Conservation (phyloP, 2,797 vertebrate species). For the Catamblyrhynchus diadema region DNA sequence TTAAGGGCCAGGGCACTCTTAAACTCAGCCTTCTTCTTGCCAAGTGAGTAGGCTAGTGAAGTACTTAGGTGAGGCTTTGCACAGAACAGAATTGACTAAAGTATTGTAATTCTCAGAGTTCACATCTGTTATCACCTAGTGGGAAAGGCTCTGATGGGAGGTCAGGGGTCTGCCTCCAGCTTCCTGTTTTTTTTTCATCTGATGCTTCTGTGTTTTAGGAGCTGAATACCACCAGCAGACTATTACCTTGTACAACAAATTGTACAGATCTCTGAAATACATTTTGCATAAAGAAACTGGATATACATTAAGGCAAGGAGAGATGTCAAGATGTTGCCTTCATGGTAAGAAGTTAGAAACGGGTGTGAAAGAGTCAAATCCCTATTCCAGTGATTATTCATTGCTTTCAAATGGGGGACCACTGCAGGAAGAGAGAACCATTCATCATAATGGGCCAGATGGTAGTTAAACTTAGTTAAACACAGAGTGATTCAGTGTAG, state of each 20-base stretch:
- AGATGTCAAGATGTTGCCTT: not conserved
- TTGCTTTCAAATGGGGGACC: not conserved
- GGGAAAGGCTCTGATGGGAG: not conserved
- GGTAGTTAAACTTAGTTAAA: not conserved
- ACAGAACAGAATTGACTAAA: not conserved
- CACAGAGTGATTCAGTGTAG: not conserved
- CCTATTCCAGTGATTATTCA: not conserved
- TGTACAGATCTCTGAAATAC: not conserved
- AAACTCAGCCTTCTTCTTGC: not conserved
- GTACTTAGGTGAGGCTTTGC: not conserved
- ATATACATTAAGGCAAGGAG: not conserved
- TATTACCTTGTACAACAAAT: not conserved
- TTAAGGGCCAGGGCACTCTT: not conserved
- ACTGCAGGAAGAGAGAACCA: not conserved
- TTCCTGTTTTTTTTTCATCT: not conserved
- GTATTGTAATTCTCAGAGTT: not conserved
- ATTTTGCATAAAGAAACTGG: not conserved
- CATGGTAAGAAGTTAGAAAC: not conserved
- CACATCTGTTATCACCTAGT: not conserved
- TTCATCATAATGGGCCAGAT: not conserved
- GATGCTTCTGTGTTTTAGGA: not conserved
- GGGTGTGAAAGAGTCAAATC: not conserved
- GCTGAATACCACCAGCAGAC: not conserved
- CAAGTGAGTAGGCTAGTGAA: not conserved
- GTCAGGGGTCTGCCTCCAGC: not conserved